Base-by-base conservation (phyloP, 1,140 invertebrate genomes). In the Littorina saxatilis region DNA sequence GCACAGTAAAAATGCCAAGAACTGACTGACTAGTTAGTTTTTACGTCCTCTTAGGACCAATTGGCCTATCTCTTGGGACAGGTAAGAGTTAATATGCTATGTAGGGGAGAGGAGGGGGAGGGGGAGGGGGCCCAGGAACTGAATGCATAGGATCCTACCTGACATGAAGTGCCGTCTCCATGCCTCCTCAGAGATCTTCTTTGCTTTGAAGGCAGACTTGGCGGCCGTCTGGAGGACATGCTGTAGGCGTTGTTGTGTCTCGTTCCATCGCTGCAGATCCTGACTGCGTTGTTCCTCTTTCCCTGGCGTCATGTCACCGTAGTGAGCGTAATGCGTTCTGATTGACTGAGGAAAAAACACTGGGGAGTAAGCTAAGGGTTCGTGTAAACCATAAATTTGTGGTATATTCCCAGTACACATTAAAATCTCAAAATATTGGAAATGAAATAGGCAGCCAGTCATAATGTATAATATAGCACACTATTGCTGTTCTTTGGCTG, bases 291-390 rank as follows among this genome's bases (percentile, higher is more conserved):
- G 73, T 50, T 85, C 87, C 75, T 88, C 87, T 82, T 85, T 84
- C 27, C 85, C 87, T 47, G 86, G 82, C 23, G 84, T 84, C 43
- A 83, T 85, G 80, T 90, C 88, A 55, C 85, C 86, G 87, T 85
- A 91, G 81, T 90, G 82, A 77, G 84, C 83, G 80, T 87, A 88
- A 81, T 87, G 83, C 9, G 84, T 86, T 80, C 84, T 85, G 82
- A 91, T 87, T 84, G 89, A 86, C 88, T 91, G 80, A 72, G 88
- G 58, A 61, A 61, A 61, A 11, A 61, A n/a, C n/a, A n/a, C n/a
- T n/a, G n/a, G n/a, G n/a, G n/a, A n/a, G n/a, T n/a, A n/a, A n/a
- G n/a, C n/a, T n/a, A n/a, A n/a, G n/a, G n/a, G n/a, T n/a, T n/a
- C n/a, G n/a, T n/a, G n/a, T n/a, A n/a, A n/a, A n/a, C n/a, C n/a